Conservation (phyloP, 2,888 invertebrate genomes). For the Cancer borealis region DNA sequence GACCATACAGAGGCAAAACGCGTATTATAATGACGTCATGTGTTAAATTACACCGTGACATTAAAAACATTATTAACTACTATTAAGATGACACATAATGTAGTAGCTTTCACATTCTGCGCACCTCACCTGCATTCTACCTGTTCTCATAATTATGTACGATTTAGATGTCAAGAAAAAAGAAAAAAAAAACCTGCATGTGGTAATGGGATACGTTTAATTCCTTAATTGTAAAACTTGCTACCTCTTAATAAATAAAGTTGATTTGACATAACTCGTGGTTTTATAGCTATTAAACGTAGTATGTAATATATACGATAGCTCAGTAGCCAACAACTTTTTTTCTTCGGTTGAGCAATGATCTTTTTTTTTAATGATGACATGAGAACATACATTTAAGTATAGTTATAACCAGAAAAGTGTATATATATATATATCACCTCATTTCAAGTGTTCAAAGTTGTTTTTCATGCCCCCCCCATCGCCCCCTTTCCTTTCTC, state of each 20-base stretch:
- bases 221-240: no score
- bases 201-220: no score
- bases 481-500: not conserved
- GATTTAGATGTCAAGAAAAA: not conserved
- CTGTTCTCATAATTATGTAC: not conserved
- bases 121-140: not conserved
- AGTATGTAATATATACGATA: no score
- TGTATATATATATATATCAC: no score
- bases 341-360: no score
- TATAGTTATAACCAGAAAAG: no score
- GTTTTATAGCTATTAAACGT: no score
- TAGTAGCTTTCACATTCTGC: not conserved
- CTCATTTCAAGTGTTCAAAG: not conserved
- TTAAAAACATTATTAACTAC: not conserved
- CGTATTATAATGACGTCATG: constrained; percentile 12
- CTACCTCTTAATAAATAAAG: not conserved
- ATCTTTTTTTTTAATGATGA: no score
- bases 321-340: no score
- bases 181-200: not conserved
- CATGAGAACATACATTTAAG: no score
- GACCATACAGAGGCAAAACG: not conserved
- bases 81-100: not conserved
- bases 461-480: not conserved
- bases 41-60: not conserved
- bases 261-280: not conserved